phyloP scores from a whole-genome alignment of 2,113 vertebrate species.

The Sapajus apella region DNA sequence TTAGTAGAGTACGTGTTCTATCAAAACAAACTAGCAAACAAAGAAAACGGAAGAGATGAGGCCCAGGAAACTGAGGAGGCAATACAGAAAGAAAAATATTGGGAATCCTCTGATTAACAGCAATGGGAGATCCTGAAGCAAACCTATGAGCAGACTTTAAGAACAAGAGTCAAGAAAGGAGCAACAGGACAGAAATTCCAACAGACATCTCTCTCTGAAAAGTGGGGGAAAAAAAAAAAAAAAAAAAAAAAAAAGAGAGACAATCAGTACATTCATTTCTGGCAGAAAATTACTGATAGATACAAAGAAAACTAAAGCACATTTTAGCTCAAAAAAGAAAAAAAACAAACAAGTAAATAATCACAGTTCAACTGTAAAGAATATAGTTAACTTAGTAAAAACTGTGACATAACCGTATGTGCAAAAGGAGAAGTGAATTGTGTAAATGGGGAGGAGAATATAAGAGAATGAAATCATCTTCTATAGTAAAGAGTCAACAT shows the following conservation, averaged over 20 bases:
- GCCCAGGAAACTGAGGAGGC: background rate
- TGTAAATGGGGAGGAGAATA: background rate
- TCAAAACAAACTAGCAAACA: background rate
- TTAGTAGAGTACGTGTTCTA: background rate
- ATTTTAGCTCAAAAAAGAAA: constrained; percentile 24
- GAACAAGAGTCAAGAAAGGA: background rate
- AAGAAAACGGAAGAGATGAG: background rate
- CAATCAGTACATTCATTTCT: background rate
- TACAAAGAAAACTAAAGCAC: background rate
- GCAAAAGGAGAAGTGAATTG: background rate
- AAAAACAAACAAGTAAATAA: background rate
- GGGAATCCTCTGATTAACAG: background rate
- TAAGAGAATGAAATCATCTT: background rate
- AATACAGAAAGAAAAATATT: background rate
- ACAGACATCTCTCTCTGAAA: background rate
- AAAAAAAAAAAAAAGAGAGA: background rate
- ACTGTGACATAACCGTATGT: background rate
- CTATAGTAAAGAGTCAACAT: background rate
- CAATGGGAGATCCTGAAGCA: background rate
- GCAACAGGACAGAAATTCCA: background rate
- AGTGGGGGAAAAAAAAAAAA: too few relatives aligned
- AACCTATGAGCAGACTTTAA: background rate
- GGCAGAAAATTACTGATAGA: background rate
- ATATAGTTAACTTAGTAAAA: background rate
- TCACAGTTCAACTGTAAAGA: background rate